Conservation (phyloP, 2,113 vertebrate genomes). For the Vombatus ursinus region DNA sequence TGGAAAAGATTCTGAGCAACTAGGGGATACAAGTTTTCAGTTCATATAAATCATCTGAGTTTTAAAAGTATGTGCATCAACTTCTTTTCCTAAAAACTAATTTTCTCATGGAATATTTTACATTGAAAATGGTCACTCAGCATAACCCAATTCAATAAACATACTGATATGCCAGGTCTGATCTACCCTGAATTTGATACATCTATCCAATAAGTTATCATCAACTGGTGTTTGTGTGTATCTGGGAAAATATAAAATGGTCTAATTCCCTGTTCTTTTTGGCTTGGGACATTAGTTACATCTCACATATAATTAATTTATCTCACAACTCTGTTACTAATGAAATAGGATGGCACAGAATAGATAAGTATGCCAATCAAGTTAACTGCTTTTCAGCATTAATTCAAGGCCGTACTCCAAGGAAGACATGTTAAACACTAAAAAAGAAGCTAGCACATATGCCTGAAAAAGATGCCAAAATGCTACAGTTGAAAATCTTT, state of each 20-base stretch:
- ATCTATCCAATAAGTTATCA: neutral
- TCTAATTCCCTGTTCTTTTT: slow-evolving; percentile 3
- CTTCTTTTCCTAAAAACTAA: neutral
- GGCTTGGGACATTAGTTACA: neutral
- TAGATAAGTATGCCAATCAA: neutral
- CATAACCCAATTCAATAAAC: slow-evolving; percentile 17
- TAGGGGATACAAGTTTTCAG: slow-evolving; percentile 4
- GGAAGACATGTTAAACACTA: slow-evolving; percentile 31
- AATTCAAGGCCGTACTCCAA: slow-evolving; percentile 21
- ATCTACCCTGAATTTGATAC: neutral
- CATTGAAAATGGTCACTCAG: slow-evolving; percentile 13
- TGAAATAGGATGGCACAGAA: neutral
- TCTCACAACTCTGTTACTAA: neutral
- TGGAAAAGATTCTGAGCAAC: neutral
- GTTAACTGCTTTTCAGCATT: neutral
- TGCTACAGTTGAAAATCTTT: neutral
- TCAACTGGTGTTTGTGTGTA: neutral
- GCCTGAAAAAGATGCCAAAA: slow-evolving; percentile 6
- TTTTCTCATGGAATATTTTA: slow-evolving; percentile 31
- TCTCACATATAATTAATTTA: neutral
- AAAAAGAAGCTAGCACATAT: neutral
- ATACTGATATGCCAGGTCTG: neutral
- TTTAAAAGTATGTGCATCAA: neutral
- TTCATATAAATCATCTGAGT: neutral
- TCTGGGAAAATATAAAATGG: neutral